phyloP scores from a whole-genome alignment of 2,888 invertebrate genomes.

The Cheilosia impressa region DNA sequence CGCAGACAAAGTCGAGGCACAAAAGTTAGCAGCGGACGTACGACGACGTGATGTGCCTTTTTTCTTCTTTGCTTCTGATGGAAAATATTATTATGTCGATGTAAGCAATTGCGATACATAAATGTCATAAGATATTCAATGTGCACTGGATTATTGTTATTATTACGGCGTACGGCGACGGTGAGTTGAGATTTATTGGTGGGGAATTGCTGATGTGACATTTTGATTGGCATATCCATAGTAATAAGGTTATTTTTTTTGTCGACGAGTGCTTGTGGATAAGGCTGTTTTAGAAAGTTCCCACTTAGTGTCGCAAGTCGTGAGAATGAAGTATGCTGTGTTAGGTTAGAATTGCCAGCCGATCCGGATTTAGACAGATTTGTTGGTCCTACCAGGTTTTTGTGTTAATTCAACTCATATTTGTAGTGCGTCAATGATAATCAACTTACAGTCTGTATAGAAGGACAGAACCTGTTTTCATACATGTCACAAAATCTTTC shows the following conservation, averaged over 20 bases:
- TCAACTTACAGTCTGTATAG: no score
- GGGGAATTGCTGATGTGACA: slow-evolving; percentile 41
- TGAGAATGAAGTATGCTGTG: neutral
- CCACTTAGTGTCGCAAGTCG: neutral
- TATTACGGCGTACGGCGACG: neutral
- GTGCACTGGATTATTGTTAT: slow-evolving; percentile 2
- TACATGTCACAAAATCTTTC: no score
- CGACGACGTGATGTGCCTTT: neutral
- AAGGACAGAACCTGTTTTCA: no score
- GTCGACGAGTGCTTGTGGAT: neutral
- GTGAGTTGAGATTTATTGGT: neutral
- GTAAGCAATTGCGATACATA: slow-evolving; percentile 32
- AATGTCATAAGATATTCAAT: slow-evolving; percentile 57
- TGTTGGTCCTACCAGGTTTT: no score
- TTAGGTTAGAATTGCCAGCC: no score
- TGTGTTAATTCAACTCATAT: no score
- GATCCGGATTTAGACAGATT: neutral
- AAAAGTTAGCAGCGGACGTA: neutral
- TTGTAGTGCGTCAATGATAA: no score
- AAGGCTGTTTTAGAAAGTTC: neutral
- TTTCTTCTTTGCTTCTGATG: neutral
- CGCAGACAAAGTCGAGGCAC: neutral
- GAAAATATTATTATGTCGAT: slow-evolving; percentile 25
- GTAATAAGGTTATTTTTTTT: slow-evolving; percentile 6
- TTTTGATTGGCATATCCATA: slow-evolving; percentile 22